Percentiles rank a stretch among this genome's conserved stretches.
These are phyloP conservation scores for Drosophila paulistorum DNA, from an alignment of 1,140 invertebrate genomes.

Conservation along the genomic window DNA sequence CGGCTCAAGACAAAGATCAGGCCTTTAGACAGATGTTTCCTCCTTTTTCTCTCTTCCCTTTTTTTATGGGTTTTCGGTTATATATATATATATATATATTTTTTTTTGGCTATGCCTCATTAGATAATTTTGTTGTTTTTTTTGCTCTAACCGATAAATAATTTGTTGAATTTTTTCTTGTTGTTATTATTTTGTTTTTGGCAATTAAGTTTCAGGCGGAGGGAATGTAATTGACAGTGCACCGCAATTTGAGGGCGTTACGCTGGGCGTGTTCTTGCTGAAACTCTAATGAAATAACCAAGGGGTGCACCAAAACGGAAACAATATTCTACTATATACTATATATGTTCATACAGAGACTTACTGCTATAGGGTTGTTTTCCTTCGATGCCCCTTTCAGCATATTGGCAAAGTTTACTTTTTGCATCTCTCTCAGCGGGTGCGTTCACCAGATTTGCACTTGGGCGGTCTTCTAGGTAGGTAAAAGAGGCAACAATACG, in stretches of 20 bases:
- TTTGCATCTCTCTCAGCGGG: conserved; percentile 37
- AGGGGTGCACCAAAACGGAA: conserved; percentile 44
- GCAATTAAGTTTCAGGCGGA: conserved; percentile 58
- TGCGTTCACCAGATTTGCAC: conserved; percentile 24
- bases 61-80: not conserved
- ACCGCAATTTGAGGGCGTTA: conserved; percentile 37
- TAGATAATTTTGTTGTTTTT: conserved; percentile 19
- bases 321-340: conserved; percentile 4
- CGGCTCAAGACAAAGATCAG: conserved; percentile 40
- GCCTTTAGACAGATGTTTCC: conserved; percentile 7
- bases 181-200: conserved; percentile 17
- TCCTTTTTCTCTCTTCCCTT: not conserved
- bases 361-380: conserved; percentile 32
- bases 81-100: too few species aligned
- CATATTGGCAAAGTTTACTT: conserved; percentile 53
- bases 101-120: not conserved
- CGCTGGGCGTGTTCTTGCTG: conserved; percentile 28
- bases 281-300: conserved; percentile 64
- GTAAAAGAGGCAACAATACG: not conserved
- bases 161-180: conserved; percentile 35
- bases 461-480: conserved; percentile 18
- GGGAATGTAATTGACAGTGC: conserved; percentile 76
- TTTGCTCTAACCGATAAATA: conserved; percentile 60
- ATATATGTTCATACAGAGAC: not conserved
- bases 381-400: conserved; percentile 29